Conservation (phyloP, 2,797 vertebrate genomes). For the Phalanger gymnotis region DNA sequence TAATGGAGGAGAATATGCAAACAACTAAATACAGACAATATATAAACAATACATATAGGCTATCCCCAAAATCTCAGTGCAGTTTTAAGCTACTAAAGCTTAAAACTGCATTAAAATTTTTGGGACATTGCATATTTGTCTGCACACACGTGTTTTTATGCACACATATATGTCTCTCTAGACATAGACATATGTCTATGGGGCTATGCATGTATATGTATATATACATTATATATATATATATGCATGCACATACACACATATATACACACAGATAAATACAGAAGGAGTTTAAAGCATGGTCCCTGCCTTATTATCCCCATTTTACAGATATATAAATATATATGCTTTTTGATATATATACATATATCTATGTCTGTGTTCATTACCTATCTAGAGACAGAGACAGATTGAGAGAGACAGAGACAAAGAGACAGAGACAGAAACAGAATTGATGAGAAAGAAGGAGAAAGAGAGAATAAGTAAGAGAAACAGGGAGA, state of each 20-base stretch:
- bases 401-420: fast-evolving
- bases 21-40: background rate
- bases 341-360: background rate
- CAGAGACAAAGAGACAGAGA: too few species aligned
- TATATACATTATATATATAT: too few species aligned
- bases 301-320: background rate
- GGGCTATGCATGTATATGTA: background rate
- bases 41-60: background rate
- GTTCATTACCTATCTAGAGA: background rate
- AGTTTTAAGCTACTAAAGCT: background rate
- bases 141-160: too few species aligned
- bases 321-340: background rate
- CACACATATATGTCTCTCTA: background rate
- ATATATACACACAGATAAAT: background rate
- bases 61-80: background rate
- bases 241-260: background rate
- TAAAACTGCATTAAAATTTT: background rate
- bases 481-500: background rate
- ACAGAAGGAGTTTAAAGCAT: background rate
- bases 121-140: too few species aligned
- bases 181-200: background rate
- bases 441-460: background rate
- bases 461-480: background rate
- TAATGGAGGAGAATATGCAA: background rate
- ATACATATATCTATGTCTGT: background rate